phyloP scores from a whole-genome alignment of 2,888 invertebrate species.

The Baronia brevicornis region DNA sequence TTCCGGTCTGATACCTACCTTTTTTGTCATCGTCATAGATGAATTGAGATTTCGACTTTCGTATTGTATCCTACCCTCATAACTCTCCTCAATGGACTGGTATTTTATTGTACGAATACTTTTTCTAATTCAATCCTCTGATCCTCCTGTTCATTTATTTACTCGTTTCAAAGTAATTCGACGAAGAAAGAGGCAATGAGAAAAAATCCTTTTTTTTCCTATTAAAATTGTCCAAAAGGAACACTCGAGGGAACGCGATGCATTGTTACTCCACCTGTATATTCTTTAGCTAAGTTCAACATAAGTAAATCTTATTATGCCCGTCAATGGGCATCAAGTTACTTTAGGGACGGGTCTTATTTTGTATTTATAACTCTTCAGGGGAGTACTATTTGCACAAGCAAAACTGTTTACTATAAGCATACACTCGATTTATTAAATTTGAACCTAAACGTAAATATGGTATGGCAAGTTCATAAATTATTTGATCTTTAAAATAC shows the following conservation, averaged over 20 bases:
- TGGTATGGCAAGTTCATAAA: no score
- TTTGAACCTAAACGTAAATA: no score
- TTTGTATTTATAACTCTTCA: conserved; percentile 49
- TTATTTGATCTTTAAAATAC: no score
- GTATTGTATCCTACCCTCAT: conserved; percentile 56
- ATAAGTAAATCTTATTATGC: conserved; percentile 66
- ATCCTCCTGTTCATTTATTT: conserved; percentile 64
- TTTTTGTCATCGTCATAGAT: conserved; percentile 45
- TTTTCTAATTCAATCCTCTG: conserved; percentile 67
- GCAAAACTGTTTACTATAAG: conserved; percentile 1
- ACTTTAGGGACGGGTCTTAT: conserved; percentile 50
- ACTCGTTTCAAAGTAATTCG: conserved; percentile 67
- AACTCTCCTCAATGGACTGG: conserved; percentile 61
- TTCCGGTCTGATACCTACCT: conserved; percentile 60
- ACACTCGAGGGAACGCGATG: conserved; percentile 40
- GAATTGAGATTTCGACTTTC: conserved; percentile 46
- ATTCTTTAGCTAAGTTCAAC: conserved; percentile 48
- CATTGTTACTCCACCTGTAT: conserved; percentile 68
- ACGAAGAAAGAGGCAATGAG: conserved; percentile 43
- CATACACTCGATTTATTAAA: no score
- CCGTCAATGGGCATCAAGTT: conserved; percentile 60
- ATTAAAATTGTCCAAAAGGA: conserved; percentile 68
- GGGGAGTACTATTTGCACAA: conserved; percentile 22
- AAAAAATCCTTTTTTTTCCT: conserved; percentile 49
- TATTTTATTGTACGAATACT: conserved; percentile 65